These are phyloP conservation scores for Vanessa cardui DNA, from an alignment of 2,888 invertebrate species.

Conservation along the genomic window DNA sequence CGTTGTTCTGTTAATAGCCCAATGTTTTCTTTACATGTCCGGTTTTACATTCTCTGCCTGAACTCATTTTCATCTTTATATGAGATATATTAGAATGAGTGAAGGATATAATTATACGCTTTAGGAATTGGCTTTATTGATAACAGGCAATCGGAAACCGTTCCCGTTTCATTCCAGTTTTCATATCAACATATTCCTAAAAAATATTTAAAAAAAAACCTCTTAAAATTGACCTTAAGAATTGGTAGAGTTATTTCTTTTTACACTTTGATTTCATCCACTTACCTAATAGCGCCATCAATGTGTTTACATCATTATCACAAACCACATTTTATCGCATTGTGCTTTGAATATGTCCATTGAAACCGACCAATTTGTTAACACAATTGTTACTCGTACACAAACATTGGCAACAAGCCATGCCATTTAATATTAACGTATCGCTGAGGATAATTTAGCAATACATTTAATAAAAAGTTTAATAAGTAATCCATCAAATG, in stretches of 20 bases:
- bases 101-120: no score
- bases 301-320: slow-evolving; percentile 25
- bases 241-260: not conserved
- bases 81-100: no score
- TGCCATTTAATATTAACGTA: slow-evolving; percentile 8
- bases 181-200: no score
- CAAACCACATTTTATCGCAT: slow-evolving; percentile 27
- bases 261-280: not conserved
- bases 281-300: not conserved
- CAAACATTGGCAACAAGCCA: slow-evolving; percentile 26
- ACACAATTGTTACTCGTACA: slow-evolving; percentile 26
- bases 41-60: no score
- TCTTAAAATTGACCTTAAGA: no score
- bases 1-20: not conserved
- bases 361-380: slow-evolving; percentile 28
- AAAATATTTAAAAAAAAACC: no score
- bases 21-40: no score
- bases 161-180: no score
- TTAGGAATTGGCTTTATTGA: no score
- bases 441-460: slow-evolving; percentile 1
- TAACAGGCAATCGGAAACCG: no score
- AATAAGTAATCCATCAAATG: not conserved
- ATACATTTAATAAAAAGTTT: no score
- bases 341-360: slow-evolving; percentile 29
- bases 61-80: no score